Evolutionary conservation across 2,888 invertebrate species (phyloP), one percentile per base, ranked within the genome.

Genomic region (Mesopsocus fuscifrons): DNA sequence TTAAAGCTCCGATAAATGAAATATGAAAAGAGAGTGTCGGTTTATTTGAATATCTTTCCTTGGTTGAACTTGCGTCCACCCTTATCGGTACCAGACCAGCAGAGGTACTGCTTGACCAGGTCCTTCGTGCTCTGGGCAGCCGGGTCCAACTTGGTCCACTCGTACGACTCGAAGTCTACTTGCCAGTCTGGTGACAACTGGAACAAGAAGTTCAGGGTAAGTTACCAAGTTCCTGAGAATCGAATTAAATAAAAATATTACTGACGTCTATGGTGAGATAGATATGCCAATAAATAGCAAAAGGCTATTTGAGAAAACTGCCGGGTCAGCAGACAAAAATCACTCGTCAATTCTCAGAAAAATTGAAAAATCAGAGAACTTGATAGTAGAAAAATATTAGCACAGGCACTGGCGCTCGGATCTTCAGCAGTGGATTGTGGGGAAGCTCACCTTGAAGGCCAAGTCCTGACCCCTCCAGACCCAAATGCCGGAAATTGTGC

Each of bases 21-120:
- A n/a, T n/a, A n/a, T n/a, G n/a, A n/a, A n/a, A n/a, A n/a, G n/a
- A n/a, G n/a, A n/a, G n/a, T n/a, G n/a, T n/a, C n/a, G 9, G 5
- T 18, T 20, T 38, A 98, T 70, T 98, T 98, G 73, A 95, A 98
- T 65, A 97, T 84, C 71, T 98, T 98, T 64, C 97, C 98, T 71
- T 97, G 91, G 68, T 92, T 94, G 72, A 95, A 94, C 59, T 77
- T 73, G 59, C 92, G 83, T 46, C 91, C 95, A 42, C 71, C 62
- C 59, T 81, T 83, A 63, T 95, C 89, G 16, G 68, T 61, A 48
- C 92, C 94, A 52, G 71, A 68, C 91, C 91, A 92, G 34, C 82
- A 72, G 64, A 95, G 81, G 66, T 94, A 95, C 55, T 91, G 79
- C 49, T 75, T 66, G 11, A 97, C 87, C 44, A 91, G 60, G 52